Base-by-base conservation (phyloP, 2,888 invertebrate genomes). In the Acronicta aceris region DNA sequence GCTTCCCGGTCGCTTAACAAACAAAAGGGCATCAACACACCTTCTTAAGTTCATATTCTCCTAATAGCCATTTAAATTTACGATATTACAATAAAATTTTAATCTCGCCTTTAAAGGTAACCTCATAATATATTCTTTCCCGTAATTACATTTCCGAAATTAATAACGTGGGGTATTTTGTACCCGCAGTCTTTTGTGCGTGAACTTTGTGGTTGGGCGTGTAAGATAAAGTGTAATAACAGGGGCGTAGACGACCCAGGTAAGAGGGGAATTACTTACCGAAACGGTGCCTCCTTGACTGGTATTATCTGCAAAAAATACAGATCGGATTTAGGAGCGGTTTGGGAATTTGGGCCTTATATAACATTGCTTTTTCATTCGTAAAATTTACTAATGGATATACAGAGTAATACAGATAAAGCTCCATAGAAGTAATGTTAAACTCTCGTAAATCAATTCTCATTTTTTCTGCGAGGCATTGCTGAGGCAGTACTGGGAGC, bases 61-160 rank as follows among this genome's bases (percentile, higher is more conserved):
- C 16, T 69, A 50, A 48, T 67, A 65, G 30, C 57, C 45, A 59
- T 74, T 63, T 38, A 66, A 77, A 74, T 67, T 76, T 63, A 65
- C 50, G 65, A 63, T 59, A 67, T 65, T 58, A 56, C 50, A 69
- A 71, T 72, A 59, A 56, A 65, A 75, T 59, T 75, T 72, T 78
- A 76, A 78, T 76, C 64, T 78, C 13, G 58, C 65, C 61, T 57
- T 51, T 25, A 69, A 59, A 67, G 64, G 70, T 64, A 60, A 60
- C 48, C 59, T 69, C 55, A 61, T 78, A 76, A 78, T 73, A 73
- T 75, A 78, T 78, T 78, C 71, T 74, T 76, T 72, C 59, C 62
- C 70, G 59, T 79, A 79, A 79, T 78, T 78, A 75, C 71, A 68
- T 72, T 62, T 64, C 61, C 55, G 51, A 79, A 76, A 79, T 79